These are phyloP conservation scores for Apantesis nais DNA, from an alignment of 2,888 invertebrate genomes.

Conservation along the genomic window DNA sequence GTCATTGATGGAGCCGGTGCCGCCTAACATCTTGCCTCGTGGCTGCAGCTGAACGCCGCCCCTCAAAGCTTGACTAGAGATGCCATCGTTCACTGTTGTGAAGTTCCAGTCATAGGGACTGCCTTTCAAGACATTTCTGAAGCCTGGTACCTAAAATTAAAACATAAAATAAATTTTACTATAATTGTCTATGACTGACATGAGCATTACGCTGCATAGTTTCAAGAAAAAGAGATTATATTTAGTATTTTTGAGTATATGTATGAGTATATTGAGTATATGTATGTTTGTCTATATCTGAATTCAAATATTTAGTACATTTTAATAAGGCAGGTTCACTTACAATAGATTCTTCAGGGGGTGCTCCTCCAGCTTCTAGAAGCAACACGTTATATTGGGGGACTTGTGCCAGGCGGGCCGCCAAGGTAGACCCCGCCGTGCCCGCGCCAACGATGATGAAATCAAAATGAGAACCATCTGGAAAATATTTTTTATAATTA, in stretches of 20 bases:
- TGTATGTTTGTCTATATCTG: not conserved
- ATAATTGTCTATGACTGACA: not conserved
- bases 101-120: slow-evolving; percentile 75
- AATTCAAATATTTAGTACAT: no score
- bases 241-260: no score
- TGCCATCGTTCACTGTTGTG: slow-evolving; percentile 61
- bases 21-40: slow-evolving; percentile 73
- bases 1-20: slow-evolving; percentile 72
- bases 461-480: slow-evolving; percentile 68
- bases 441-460: slow-evolving; percentile 76
- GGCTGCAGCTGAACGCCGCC: slow-evolving; percentile 66
- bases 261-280: no score
- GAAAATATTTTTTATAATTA: slow-evolving; percentile 1
- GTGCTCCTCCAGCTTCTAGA: slow-evolving; percentile 73
- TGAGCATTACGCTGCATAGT: not conserved
- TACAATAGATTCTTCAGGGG: slow-evolving; percentile 71
- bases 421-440: slow-evolving; percentile 68
- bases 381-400: slow-evolving; percentile 59
- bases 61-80: slow-evolving; percentile 63
- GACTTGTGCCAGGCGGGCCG: slow-evolving; percentile 64
- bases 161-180: slow-evolving; percentile 1
- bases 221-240: no score
- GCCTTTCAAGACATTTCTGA: slow-evolving; percentile 53
- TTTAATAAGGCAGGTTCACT: slow-evolving; percentile 36
- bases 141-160: slow-evolving; percentile 65